These are phyloP conservation scores for Onchidella celtica DNA, from an alignment of 2,888 invertebrate genomes.

Conservation along the genomic window DNA sequence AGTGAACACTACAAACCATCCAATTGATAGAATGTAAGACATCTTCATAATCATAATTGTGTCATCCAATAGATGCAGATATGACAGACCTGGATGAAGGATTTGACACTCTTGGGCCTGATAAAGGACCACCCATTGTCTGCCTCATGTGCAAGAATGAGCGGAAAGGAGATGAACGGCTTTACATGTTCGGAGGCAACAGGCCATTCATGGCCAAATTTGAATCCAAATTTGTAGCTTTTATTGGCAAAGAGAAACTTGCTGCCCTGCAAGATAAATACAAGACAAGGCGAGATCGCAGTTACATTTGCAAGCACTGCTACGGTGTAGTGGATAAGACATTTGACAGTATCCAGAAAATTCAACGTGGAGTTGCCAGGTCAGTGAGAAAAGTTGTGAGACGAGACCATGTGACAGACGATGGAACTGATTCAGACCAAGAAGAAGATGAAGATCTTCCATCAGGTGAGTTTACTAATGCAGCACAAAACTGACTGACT, in stretches of 20 bases:
- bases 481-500: too few species aligned
- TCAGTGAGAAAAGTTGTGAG: constrained; percentile 13
- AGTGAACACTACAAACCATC: too few species aligned
- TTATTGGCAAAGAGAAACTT: constrained; percentile 31
- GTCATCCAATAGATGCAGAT: too few species aligned
- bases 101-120: too few species aligned
- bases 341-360: constrained; percentile 33
- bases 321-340: constrained; percentile 28
- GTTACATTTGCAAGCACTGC: constrained; percentile 42
- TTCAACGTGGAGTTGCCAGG: constrained; percentile 36
- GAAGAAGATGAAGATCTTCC: not conserved
- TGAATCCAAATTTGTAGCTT: constrained; percentile 33
- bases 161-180: constrained; percentile 31
- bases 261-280: constrained; percentile 7
- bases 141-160: constrained; percentile 34
- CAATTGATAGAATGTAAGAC: too few species aligned
- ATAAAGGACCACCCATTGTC: constrained; percentile 18
- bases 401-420: not conserved
- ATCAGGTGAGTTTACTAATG: too few species aligned
- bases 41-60: too few species aligned
- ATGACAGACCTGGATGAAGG: too few species aligned
- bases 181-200: constrained; percentile 45
- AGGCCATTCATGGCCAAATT: constrained; percentile 47
- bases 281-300: constrained; percentile 30
- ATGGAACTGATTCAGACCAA: not conserved